These are phyloP conservation scores for Mus spretus DNA, from an alignment of 2,797 vertebrate species.

Conservation along the genomic window DNA sequence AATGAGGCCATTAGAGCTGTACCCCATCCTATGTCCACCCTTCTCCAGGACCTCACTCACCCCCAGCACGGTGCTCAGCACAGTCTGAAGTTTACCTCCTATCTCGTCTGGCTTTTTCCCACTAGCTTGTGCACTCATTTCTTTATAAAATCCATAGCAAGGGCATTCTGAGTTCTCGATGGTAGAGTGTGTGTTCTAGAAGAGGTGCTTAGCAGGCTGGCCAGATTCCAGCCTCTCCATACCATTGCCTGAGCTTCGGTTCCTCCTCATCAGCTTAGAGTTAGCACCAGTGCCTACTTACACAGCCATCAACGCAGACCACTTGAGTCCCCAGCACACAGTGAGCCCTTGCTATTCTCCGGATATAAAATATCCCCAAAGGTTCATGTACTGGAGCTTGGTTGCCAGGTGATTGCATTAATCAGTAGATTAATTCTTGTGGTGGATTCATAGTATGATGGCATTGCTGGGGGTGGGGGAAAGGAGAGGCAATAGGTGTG, in stretches of 20 bases:
- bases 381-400: no score
- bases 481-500: no score
- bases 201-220: neutral
- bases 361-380: neutral
- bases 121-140: neutral
- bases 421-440: no score
- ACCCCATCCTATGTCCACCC: no score
- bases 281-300: no score
- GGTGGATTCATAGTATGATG: neutral
- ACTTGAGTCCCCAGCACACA: neutral
- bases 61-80: neutral
- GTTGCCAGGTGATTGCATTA: neutral
- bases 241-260: neutral
- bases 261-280: neutral
- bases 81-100: neutral
- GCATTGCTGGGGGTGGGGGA: neutral
- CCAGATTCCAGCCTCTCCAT: neutral
- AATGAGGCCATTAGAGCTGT: fast-evolving
- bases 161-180: neutral
- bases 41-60: neutral
- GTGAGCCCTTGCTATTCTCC: neutral
- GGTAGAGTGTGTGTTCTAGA: neutral
- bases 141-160: neutral
- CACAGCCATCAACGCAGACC: neutral
- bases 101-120: neutral